These are phyloP conservation scores for Macaca mulatta DNA, from an alignment of 2,113 vertebrate genomes.

Conservation along the genomic window DNA sequence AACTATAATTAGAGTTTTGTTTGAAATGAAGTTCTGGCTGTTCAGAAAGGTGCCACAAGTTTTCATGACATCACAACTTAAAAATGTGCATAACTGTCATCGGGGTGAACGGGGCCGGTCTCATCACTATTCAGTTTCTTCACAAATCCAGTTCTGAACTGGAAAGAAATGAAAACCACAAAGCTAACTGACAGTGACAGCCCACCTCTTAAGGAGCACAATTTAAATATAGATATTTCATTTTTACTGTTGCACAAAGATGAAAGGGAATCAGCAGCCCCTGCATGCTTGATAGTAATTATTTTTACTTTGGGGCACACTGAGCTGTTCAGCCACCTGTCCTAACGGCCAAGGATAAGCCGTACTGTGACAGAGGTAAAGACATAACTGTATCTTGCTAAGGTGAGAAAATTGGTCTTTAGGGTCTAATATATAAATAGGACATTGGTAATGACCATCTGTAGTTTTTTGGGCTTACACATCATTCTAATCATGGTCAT, in stretches of 20 bases:
- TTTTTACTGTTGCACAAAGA: constrained; percentile 37
- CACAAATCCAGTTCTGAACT: background rate
- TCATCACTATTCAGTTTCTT: background rate
- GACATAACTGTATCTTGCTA: background rate
- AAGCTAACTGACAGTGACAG: constrained; percentile 45
- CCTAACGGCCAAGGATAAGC: background rate
- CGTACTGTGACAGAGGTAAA: background rate
- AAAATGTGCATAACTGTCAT: background rate
- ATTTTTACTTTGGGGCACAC: background rate
- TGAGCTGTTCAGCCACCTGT: constrained; percentile 39
- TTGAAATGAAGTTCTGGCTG: constrained; percentile 14
- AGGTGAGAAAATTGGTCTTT: background rate
- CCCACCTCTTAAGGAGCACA: background rate
- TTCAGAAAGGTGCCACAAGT: background rate
- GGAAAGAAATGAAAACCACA: constrained; percentile 72
- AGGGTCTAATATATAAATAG: background rate
- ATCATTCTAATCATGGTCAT: background rate
- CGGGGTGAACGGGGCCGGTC: background rate
- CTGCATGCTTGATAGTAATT: background rate
- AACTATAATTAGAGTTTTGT: constrained; percentile 45
- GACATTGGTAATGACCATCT: background rate
- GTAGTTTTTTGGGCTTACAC: too few species aligned
- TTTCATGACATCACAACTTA: constrained; percentile 14
- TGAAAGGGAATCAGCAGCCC: background rate
- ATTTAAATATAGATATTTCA: constrained; percentile 56